phyloP scores from a whole-genome alignment of 2,888 invertebrate species.

The Leptinotarsa juncta region DNA sequence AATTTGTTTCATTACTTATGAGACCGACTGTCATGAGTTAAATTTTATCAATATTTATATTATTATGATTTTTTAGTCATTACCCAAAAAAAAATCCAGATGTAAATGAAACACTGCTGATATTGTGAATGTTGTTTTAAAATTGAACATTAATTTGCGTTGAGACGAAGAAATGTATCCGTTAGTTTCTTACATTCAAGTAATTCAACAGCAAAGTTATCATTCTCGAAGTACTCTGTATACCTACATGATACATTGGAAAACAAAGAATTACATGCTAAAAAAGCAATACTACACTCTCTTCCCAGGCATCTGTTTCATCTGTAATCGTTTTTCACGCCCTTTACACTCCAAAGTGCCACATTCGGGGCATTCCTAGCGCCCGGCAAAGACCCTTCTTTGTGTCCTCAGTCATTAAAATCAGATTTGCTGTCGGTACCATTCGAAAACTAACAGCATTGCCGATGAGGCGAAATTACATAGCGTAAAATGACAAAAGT shows the following conservation, averaged over 20 bases:
- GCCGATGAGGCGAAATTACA: conserved; percentile 33
- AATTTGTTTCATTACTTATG: too few species aligned
- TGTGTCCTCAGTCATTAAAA: conserved; percentile 45
- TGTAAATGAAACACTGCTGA: too few species aligned
- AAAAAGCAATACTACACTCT: conserved; percentile 5
- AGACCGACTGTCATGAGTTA: too few species aligned
- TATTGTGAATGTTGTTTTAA: too few species aligned
- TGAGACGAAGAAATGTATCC: too few species aligned
- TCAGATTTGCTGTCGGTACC: conserved; percentile 42
- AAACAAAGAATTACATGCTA: not conserved
- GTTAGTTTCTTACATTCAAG: not conserved
- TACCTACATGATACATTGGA: not conserved
- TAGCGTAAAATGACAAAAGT: conserved; percentile 47
- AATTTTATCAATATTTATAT: too few species aligned
- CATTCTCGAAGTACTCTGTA: not conserved
- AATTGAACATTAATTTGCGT: too few species aligned
- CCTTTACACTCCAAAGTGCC: conserved; percentile 38
- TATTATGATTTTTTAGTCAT: too few species aligned
- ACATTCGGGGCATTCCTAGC: conserved; percentile 30
- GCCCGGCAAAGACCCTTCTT: conserved; percentile 35
- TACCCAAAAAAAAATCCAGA: too few species aligned
- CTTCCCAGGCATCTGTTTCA: conserved; percentile 44
- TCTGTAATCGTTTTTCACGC: conserved; percentile 42
- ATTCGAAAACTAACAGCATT: conserved; percentile 34
- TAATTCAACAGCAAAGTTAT: not conserved